These are phyloP conservation scores for Protaetia brevitarsis DNA, from an alignment of 1,140 invertebrate genomes.

Conservation along the genomic window DNA sequence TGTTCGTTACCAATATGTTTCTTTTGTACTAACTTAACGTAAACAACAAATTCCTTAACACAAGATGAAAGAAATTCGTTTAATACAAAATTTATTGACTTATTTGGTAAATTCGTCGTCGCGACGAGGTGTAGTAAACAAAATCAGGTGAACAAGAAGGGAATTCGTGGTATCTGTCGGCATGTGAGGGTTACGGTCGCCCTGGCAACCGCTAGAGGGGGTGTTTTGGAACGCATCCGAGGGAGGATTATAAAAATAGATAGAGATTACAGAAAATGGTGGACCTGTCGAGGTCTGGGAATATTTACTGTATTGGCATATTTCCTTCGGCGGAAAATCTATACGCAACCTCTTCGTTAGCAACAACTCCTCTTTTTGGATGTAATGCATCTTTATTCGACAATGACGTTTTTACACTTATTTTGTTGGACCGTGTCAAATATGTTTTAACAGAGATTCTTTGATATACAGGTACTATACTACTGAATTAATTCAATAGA, in stretches of 20 bases:
- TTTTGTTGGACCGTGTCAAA: too few relatives aligned
- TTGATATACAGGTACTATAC: too few relatives aligned
- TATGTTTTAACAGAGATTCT: too few relatives aligned
- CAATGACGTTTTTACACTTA: too few relatives aligned
- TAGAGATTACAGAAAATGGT: slow-evolving; percentile 44
- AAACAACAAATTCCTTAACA: neutral
- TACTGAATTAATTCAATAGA: too few relatives aligned
- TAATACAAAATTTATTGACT: slow-evolving; percentile 3
- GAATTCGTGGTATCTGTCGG: slow-evolving; percentile 33
- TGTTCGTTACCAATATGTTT: neutral
- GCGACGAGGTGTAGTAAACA: neutral
- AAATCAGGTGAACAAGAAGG: slow-evolving; percentile 24
- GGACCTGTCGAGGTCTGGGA: slow-evolving; percentile 28
- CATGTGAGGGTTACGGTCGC: slow-evolving; percentile 38
- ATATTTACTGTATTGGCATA: slow-evolving; percentile 11
- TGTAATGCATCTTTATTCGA: too few relatives aligned
- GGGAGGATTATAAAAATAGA: slow-evolving; percentile 44
- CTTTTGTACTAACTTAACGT: neutral
- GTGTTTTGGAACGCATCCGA: slow-evolving; percentile 38
- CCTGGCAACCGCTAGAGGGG: slow-evolving; percentile 36
- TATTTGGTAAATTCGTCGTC: neutral
- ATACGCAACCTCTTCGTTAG: too few relatives aligned
- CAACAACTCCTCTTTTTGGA: too few relatives aligned
- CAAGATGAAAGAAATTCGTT: neutral
- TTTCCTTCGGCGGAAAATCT: neutral